Conservation (phyloP, 2,888 invertebrate species). For the Dyspetes luteomarginatus region DNA sequence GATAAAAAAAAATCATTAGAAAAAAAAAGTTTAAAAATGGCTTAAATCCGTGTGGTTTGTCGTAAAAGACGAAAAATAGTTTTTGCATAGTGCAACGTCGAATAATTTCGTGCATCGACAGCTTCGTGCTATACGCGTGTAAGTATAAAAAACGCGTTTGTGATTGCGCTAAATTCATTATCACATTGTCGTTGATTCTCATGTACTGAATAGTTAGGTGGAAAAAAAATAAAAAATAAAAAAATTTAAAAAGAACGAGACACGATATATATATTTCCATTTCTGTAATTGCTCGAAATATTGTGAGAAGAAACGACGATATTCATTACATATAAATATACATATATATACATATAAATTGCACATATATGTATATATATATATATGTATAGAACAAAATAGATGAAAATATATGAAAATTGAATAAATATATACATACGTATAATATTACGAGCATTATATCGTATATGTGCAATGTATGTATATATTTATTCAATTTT, state of each 20-base stretch:
- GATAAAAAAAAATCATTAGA: conserved; percentile 26
- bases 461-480: too few relatives aligned
- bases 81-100: conserved; percentile 58
- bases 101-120: conserved; percentile 66
- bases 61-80: conserved; percentile 35
- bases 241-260: not conserved
- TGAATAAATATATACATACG: too few relatives aligned
- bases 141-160: conserved; percentile 70
- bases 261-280: not conserved
- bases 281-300: not conserved
- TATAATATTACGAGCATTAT: too few relatives aligned
- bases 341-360: not conserved
- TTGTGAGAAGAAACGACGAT: not conserved
- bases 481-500: not conserved
- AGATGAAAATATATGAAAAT: not conserved
- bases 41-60: conserved; percentile 55
- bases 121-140: conserved; percentile 73
- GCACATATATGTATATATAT: not conserved
- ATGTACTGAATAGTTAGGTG: conserved; percentile 17
- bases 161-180: conserved; percentile 53
- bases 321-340: not conserved
- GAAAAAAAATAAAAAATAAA: not conserved
- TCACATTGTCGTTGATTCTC: conserved; percentile 50
- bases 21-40: conserved; percentile 40
- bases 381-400: not conserved